Evolutionary conservation across 1,140 invertebrate species (phyloP), one percentile per base, ranked within the genome.

Genomic region (Drosophila nigromelanica): DNA sequence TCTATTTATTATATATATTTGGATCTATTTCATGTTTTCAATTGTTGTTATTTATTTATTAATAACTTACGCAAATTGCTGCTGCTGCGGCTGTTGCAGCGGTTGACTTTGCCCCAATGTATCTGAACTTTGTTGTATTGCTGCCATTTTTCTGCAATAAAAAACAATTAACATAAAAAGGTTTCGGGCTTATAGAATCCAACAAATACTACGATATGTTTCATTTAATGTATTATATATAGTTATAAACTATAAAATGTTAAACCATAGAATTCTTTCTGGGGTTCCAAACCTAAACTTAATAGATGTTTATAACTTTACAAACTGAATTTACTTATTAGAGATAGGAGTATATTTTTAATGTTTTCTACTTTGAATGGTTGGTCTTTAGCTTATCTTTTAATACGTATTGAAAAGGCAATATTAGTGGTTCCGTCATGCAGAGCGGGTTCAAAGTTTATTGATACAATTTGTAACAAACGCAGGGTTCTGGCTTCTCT

Each of bases 41-140:
- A 67, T 73, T 24, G 21, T 27, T 27, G 27, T 27, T 27, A 27
- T 27, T 27, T 68, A 72, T 55, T 77, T 73, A 66, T 70, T 80
- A 59, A 62, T 45, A 71, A 85, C 81, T 86, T 78, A 86, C 81
- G 81, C 81, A 60, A 86, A 86, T 59, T 80, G 64, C 45, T 86
- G 77, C 39, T 86, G 81, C 40, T 85, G 48, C 6, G 77, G 81
- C 71, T 86, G 77, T 39, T 72, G 48, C 11, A 86, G 67, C 6
- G 73, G 63, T 40, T 43, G 61, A 56, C 54, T 40, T 45, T 48
- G 12, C 6, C 15, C 3, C 7, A 18, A 15, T 8, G 43, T 30
- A 7, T 47, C 14, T 8, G 15, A 4, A 52, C 54, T 45, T 15
- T 59, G 33, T 50, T 63, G 58, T 54, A 58, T 21, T 58, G 67